Conservation (phyloP, 2,888 invertebrate genomes). For the Rugalucina vietnamica region DNA sequence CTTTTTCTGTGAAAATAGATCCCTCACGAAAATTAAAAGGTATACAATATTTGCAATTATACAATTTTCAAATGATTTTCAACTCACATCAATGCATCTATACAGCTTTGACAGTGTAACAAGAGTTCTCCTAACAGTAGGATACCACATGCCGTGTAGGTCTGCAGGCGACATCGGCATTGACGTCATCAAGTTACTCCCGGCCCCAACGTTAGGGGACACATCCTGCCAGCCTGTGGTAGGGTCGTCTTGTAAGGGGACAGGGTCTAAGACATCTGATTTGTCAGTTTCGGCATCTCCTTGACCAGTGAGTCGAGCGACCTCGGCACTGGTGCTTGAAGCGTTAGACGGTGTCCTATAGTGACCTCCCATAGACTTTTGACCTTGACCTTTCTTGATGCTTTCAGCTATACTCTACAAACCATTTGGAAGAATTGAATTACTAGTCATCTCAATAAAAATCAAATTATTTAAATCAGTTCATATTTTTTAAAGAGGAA, state of each 20-base stretch:
- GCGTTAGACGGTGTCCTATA: constrained; percentile 85
- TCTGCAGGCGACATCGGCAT: constrained; percentile 93
- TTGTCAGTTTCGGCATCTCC: constrained; percentile 39
- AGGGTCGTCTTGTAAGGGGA: constrained; percentile 59
- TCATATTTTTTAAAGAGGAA: no score
- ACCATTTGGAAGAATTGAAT: no score
- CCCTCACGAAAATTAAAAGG: no score
- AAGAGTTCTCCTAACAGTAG: constrained; percentile 96
- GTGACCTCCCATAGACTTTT: constrained; percentile 84
- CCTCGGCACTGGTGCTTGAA: constrained; percentile 90
- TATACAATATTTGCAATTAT: not conserved
- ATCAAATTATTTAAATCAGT: no score
- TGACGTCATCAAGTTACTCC: constrained; percentile 68
- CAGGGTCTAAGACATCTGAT: constrained; percentile 42
- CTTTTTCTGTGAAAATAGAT: no score
- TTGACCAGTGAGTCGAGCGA: constrained; percentile 84
- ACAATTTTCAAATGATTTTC: not conserved
- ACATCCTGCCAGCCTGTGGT: constrained; percentile 60
- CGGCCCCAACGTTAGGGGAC: constrained; percentile 31
- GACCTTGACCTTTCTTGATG: constrained; percentile 78
- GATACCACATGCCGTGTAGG: constrained; percentile 99
- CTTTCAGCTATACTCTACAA: constrained; percentile 84
- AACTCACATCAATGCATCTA: constrained; percentile 91
- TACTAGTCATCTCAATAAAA: no score
- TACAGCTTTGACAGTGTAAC: constrained; percentile 96